Evolutionary conservation across 92 coral and sea anemone genomes (phyloP).

Genomic region (Palythoa grandiflora): DNA sequence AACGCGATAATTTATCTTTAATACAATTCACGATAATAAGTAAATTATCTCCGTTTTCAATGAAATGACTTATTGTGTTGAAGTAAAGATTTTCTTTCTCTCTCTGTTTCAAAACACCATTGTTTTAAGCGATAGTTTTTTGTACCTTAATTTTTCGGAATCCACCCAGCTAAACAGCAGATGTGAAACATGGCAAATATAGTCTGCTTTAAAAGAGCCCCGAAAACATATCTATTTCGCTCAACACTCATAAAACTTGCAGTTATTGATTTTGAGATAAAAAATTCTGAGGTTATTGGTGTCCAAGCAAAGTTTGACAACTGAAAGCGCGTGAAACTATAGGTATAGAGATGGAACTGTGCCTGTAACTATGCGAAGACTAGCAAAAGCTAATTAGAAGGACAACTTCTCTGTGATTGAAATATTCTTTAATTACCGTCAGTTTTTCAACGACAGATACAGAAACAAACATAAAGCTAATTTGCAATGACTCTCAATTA

Average conservation of each 20-base stretch:
- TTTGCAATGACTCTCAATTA: not conserved
- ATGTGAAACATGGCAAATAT: slow-evolving; percentile 2
- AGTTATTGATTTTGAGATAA: not conserved
- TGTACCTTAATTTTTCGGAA: not conserved
- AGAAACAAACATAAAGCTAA: slow-evolving; percentile 2
- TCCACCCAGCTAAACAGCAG: slow-evolving; percentile 13
- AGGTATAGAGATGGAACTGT: not conserved
- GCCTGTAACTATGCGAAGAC: not conserved
- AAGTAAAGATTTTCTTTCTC: slow-evolving; percentile 11
- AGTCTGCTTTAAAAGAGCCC: not conserved
- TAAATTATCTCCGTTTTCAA: slow-evolving; percentile 30
- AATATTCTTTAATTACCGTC: slow-evolving; percentile 57
- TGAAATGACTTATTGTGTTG: slow-evolving; percentile 8
- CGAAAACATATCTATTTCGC: not conserved
- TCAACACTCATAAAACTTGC: not conserved
- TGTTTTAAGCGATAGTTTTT: not conserved
- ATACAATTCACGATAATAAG: slow-evolving; percentile 13
- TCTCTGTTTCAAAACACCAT: slow-evolving; percentile 20
- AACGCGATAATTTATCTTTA: slow-evolving; percentile 6
- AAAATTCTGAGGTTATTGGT: not conserved
- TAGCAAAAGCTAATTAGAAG: slow-evolving; percentile 38
- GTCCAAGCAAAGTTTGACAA: not conserved
- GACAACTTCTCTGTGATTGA: slow-evolving; percentile 35
- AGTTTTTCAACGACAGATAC: slow-evolving; percentile 6
- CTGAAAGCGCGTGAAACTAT: not conserved